Conservation (phyloP, 2,888 invertebrate species). For the Andricus curvator region DNA sequence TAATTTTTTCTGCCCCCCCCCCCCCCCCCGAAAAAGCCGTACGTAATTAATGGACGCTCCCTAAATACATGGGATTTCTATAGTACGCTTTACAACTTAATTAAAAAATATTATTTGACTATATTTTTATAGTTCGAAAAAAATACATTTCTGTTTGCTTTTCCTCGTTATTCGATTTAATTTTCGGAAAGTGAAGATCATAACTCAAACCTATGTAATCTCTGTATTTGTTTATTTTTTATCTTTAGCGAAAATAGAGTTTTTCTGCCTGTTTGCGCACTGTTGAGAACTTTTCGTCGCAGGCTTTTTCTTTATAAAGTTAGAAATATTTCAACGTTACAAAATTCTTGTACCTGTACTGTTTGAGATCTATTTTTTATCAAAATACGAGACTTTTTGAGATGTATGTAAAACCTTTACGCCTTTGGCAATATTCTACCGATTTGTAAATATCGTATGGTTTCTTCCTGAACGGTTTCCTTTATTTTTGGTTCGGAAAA, state of each 20-base stretch:
- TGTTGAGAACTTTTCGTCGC: not conserved
- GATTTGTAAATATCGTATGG: constrained; percentile 33
- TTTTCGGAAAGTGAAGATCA: constrained; percentile 21
- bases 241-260: constrained; percentile 64
- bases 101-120: constrained; percentile 64
- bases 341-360: constrained; percentile 26
- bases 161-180: constrained; percentile 21
- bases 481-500: not conserved
- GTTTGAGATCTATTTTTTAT: constrained; percentile 44
- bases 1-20: too few species aligned
- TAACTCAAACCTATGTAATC: constrained; percentile 53
- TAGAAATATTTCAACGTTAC: constrained; percentile 1
- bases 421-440: constrained; percentile 18
- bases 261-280: constrained; percentile 42
- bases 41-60: too few species aligned
- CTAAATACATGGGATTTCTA: constrained; percentile 19
- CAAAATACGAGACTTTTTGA: constrained; percentile 55
- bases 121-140: constrained; percentile 60
- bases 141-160: constrained; percentile 64
- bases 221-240: constrained; percentile 53
- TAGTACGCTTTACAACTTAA: constrained; percentile 54
- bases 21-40: too few species aligned
- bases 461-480: constrained; percentile 9
- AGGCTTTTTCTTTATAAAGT: constrained; percentile 20
- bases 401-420: constrained; percentile 48